phyloP scores from a whole-genome alignment of 2,797 vertebrate genomes.

The Myiothlypis coronata region DNA sequence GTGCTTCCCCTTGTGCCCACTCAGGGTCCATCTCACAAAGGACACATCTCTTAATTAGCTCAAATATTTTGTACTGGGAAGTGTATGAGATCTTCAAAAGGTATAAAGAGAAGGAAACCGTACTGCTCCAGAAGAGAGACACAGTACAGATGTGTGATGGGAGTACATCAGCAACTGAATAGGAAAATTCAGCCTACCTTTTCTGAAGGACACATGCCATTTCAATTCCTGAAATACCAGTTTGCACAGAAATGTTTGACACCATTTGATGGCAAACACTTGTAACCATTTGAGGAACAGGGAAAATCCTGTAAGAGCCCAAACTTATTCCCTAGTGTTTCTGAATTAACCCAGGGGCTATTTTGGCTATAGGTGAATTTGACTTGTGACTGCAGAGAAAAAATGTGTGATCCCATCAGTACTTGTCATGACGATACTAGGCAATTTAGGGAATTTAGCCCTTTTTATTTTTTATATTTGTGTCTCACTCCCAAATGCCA shows the following conservation, averaged over 20 bases:
- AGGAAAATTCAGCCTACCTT: neutral
- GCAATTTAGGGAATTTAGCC: neutral
- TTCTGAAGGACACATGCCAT: neutral
- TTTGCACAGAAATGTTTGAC: neutral
- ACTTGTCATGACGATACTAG: neutral
- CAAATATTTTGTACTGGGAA: neutral
- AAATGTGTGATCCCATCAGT: neutral
- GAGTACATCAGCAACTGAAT: neutral
- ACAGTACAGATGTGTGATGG: neutral
- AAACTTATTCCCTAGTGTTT: neutral
- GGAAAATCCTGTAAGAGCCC: neutral
- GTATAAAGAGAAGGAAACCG: neutral
- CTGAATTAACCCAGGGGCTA: neutral
- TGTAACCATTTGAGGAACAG: neutral
- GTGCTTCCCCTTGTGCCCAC: neutral
- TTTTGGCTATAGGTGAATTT: neutral
- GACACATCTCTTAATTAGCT: neutral
- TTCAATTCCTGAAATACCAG: neutral
- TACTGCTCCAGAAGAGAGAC: neutral
- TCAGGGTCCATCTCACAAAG: neutral
- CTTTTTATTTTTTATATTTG: neutral
- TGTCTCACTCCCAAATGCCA: constrained; percentile 42
- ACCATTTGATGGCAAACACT: neutral
- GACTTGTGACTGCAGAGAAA: neutral
- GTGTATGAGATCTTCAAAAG: neutral